Evolutionary conservation across 64 coral and sea anemone species (phyloP).

Genomic region (Actinia equina): DNA sequence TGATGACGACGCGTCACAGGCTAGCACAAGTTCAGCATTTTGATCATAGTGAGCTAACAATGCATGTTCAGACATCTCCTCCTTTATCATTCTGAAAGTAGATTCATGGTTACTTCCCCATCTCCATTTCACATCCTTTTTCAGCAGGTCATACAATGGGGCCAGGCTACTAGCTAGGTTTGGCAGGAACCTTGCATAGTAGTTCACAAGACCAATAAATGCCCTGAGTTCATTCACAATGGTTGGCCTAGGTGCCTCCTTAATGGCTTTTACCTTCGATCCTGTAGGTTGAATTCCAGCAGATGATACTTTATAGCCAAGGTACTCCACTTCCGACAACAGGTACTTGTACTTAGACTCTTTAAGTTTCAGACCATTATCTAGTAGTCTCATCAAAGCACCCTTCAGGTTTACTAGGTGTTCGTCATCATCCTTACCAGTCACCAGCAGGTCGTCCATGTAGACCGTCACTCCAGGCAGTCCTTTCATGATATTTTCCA

Average conservation of each 20-base stretch:
- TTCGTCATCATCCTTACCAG: too few relatives aligned
- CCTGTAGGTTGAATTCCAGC: constrained; percentile 30
- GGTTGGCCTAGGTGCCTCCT: neutral
- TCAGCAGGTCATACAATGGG: constrained; percentile 10
- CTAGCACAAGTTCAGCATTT: neutral
- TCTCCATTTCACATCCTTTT: neutral
- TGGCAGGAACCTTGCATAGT: neutral
- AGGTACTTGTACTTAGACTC: too few relatives aligned
- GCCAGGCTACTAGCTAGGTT: constrained; percentile 14
- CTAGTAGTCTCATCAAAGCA: too few relatives aligned
- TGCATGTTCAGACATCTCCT: neutral
- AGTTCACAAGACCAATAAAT: neutral
- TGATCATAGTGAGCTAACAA: constrained; percentile 13
- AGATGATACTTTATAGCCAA: neutral
- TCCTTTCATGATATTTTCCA: constrained; percentile 27
- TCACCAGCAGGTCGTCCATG: too few relatives aligned
- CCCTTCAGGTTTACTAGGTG: too few relatives aligned
- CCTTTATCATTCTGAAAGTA: constrained; percentile 1
- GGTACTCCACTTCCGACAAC: too few relatives aligned
- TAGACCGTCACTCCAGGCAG: constrained; percentile 12
- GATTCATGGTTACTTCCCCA: neutral
- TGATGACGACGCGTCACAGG: constrained; percentile 9
- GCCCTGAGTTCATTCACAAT: constrained; percentile 10
- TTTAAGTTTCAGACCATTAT: too few relatives aligned
- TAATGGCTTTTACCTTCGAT: neutral